phyloP scores from a whole-genome alignment of 2,888 invertebrate species.

The Tromatobia lineatoria region DNA sequence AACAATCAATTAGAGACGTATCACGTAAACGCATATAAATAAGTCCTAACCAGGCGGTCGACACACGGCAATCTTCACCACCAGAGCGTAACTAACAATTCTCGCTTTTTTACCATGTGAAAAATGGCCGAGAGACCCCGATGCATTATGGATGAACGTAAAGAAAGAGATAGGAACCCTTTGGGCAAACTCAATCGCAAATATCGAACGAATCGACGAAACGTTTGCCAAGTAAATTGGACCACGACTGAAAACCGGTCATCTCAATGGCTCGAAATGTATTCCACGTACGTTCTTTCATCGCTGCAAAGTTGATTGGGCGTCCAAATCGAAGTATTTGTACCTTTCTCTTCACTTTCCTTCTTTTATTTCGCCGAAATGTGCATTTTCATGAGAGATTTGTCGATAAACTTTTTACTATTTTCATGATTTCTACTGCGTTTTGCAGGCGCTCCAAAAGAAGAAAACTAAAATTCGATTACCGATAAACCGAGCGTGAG shows the following conservation, averaged over 20 bases:
- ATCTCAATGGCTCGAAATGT: background rate
- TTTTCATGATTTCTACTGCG: background rate
- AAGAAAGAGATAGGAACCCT: background rate
- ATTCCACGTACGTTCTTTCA: constrained; percentile 21
- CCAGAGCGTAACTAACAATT: constrained; percentile 20
- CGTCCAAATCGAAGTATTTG: constrained; percentile 17
- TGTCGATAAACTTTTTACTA: background rate
- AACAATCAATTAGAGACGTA: constrained; percentile 41
- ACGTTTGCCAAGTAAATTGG: constrained; percentile 26
- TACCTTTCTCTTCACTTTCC: constrained; percentile 20
- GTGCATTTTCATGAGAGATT: constrained; percentile 14
- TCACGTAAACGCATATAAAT: constrained; percentile 41
- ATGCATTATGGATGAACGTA: constrained; percentile 27
- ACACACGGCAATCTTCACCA: background rate
- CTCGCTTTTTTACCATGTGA: constrained; percentile 22
- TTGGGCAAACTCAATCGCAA: constrained; percentile 8
- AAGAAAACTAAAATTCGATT: constrained; percentile 47
- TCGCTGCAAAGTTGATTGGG: constrained; percentile 38
- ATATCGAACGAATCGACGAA: constrained; percentile 24
- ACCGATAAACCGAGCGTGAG: constrained; percentile 40
- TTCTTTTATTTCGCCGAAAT: background rate
- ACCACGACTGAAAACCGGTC: constrained; percentile 14
- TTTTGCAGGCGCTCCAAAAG: constrained; percentile 5
- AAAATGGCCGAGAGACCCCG: constrained; percentile 9
- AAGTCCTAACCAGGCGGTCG: constrained; percentile 23